A percentile compares a stretch with the other conserved stretches of the same genome.
Evolutionary conservation across 2,797 vertebrate genomes (phyloP).

Genomic region (Sebastolobus altivelis): DNA sequence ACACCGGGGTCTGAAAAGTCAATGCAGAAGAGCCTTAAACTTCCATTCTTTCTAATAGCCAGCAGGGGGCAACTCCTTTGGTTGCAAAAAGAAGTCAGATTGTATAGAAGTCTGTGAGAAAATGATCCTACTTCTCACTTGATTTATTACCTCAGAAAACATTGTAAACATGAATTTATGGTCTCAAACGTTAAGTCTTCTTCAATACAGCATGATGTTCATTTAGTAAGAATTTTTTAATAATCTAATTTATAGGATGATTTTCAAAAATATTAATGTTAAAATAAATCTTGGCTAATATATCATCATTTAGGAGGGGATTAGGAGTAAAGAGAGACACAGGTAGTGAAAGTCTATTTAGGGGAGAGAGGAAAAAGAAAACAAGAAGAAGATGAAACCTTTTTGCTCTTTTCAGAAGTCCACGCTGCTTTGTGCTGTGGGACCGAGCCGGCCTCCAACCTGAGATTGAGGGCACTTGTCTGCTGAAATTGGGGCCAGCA

Average conservation of each 20-base stretch:
- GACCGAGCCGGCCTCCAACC: conserved; percentile 57
- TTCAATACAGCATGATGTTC: no score
- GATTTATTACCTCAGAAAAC: no score
- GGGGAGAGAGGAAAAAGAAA: background rate
- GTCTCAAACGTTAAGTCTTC: no score
- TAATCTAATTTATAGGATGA: background rate
- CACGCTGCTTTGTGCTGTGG: conserved; percentile 27
- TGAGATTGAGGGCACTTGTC: conserved; percentile 80
- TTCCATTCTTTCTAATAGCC: fast-evolving
- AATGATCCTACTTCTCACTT: no score
- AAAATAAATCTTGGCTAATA: background rate
- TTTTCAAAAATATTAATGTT: background rate
- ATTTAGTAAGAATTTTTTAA: background rate
- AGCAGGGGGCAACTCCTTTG: no score
- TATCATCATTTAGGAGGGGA: background rate
- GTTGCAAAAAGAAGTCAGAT: no score
- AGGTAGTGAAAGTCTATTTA: background rate
- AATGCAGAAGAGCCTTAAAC: no score
- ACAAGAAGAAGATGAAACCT: conserved; percentile 24
- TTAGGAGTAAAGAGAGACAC: background rate
- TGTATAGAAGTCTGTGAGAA: no score
- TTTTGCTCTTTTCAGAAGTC: conserved; percentile 49
- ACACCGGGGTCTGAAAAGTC: no score
- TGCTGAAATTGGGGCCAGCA: conserved; percentile 78
- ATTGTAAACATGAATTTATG: no score